Percentiles rank a stretch among this genome's conserved stretches.
Conservation (phyloP, 2,888 invertebrate genomes). For the Vesta saturnalis region DNA sequence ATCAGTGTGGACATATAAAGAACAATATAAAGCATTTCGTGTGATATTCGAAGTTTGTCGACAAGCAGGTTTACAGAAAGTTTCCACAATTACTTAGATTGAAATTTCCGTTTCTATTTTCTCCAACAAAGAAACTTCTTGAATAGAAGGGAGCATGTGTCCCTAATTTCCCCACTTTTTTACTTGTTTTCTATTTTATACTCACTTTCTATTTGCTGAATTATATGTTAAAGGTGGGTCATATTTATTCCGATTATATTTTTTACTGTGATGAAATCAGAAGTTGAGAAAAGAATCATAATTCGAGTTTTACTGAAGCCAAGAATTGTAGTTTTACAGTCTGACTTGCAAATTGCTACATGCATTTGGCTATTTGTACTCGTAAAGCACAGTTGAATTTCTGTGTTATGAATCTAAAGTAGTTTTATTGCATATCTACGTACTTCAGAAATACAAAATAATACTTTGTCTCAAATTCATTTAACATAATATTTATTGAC, state of each 20-base stretch:
- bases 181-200: background rate
- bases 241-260: no score
- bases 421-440: slow-evolving; percentile 27
- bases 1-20: background rate
- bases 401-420: slow-evolving; percentile 31
- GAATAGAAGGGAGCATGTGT: background rate
- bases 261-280: no score
- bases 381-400: slow-evolving; percentile 31
- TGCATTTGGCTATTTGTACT: slow-evolving; percentile 32
- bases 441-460: slow-evolving; percentile 22
- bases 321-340: slow-evolving; percentile 34
- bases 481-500: background rate
- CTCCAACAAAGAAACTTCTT: background rate
- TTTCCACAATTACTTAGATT: slow-evolving; percentile 13
- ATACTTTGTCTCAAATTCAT: slow-evolving; percentile 16
- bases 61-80: background rate
- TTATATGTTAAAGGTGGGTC: background rate
- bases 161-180: background rate
- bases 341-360: slow-evolving; percentile 39
- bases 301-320: slow-evolving; percentile 15
- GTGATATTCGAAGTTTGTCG: background rate
- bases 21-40: background rate
- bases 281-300: background rate
- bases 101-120: slow-evolving; percentile 8
- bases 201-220: background rate